Percentiles rank a stretch among this genome's conserved stretches.
phyloP scores from a whole-genome alignment of 2,888 invertebrate genomes.

The Parthenolecanium corni region DNA sequence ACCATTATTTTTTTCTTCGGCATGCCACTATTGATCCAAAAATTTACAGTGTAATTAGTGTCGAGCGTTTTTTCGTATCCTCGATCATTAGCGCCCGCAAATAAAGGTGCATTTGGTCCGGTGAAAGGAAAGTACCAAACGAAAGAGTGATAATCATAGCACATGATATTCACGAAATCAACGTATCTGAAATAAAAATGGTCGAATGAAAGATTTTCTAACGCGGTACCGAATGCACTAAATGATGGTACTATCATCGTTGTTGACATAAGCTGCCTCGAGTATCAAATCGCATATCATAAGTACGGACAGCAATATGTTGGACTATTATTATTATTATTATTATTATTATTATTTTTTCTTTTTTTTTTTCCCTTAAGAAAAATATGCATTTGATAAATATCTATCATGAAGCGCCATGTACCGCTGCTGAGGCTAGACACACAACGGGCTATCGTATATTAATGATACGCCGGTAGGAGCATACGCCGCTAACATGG shows the following conservation, averaged over 20 bases:
- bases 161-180: constrained; percentile 82
- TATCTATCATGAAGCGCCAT: no score
- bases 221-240: neutral
- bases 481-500: no score
- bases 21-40: constrained; percentile 66
- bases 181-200: constrained; percentile 46
- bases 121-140: constrained; percentile 66
- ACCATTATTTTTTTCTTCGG: constrained; percentile 64
- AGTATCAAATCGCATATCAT: no score
- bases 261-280: neutral
- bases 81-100: constrained; percentile 46
- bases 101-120: constrained; percentile 70
- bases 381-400: no score
- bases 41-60: constrained; percentile 66
- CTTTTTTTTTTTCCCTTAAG: no score
- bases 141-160: constrained; percentile 79
- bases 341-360: no score
- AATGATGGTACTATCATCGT: neutral
- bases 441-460: no score
- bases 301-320: no score
- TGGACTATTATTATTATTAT: no score
- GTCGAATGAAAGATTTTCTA: neutral
- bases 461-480: no score
- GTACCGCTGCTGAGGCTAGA: no score
- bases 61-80: constrained; percentile 58